Percentiles rank a stretch among this genome's conserved stretches.
These are phyloP conservation scores for Rhinatrema bivittatum DNA, from an alignment of 2,797 vertebrate species.

Conservation along the genomic window DNA sequence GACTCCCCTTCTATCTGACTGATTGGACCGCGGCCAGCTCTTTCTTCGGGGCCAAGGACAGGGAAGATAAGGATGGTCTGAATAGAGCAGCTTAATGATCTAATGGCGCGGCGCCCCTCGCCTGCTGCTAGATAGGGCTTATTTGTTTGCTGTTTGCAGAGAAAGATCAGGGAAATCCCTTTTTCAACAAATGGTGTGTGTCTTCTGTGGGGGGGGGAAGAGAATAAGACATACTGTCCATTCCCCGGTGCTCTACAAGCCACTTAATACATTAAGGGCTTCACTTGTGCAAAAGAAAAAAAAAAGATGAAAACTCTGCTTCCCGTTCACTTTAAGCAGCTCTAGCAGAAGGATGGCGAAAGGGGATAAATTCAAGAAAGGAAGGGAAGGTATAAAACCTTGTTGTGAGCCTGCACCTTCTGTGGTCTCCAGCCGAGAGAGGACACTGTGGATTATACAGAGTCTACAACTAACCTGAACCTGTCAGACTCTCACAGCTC, in stretches of 20 bases:
- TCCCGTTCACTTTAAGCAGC: slow-evolving; percentile 55
- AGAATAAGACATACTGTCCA: slow-evolving; percentile 45
- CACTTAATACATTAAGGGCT: slow-evolving; percentile 55
- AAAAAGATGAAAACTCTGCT: slow-evolving; percentile 43
- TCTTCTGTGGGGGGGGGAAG: no score
- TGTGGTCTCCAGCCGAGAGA: no score
- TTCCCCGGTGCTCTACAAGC: slow-evolving; percentile 50
- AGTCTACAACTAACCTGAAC: no score
- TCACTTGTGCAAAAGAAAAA: slow-evolving; percentile 31
- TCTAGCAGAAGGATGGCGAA: slow-evolving; percentile 56
- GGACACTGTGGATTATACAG: no score
- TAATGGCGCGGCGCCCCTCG: slow-evolving; percentile 57
- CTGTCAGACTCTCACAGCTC: no score
- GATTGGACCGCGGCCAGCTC: slow-evolving; percentile 70
- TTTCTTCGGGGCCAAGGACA: slow-evolving; percentile 77
- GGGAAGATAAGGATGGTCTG: slow-evolving; percentile 55
- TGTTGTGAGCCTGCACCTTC: no score
- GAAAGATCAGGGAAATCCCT: slow-evolving; percentile 64
- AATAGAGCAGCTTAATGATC: slow-evolving; percentile 61
- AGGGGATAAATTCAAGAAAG: slow-evolving; percentile 47
- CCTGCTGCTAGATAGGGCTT: slow-evolving; percentile 58
- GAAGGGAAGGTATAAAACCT: no score
- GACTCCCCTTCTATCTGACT: slow-evolving; percentile 55
- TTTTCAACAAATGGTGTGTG: slow-evolving; percentile 59
- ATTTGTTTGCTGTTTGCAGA: slow-evolving; percentile 61